A percentile compares a stretch with the other conserved stretches of the same genome.
These are phyloP conservation scores for Spilarctia lutea DNA, from an alignment of 2,888 invertebrate genomes.

Conservation along the genomic window DNA sequence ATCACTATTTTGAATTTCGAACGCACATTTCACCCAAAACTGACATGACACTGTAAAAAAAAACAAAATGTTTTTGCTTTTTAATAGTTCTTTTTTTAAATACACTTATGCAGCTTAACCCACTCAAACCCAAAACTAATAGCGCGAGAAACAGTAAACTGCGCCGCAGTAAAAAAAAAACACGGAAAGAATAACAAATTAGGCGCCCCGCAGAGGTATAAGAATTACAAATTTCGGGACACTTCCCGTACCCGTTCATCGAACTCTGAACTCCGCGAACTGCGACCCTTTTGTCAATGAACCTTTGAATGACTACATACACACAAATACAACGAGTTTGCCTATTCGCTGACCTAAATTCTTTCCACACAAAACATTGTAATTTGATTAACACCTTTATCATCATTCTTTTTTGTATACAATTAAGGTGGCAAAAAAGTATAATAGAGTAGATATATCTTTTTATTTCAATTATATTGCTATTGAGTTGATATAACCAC, in stretches of 20 bases:
- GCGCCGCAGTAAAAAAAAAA: conserved; percentile 14
- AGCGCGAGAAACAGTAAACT: conserved; percentile 5
- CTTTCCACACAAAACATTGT: conserved; percentile 1
- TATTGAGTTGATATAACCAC: too few relatives aligned
- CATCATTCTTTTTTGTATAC: not conserved
- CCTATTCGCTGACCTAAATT: conserved; percentile 4
- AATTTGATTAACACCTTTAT: not conserved
- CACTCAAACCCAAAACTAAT: not conserved
- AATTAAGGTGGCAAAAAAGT: not conserved
- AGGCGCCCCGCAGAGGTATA: conserved; percentile 24
- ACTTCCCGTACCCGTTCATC: conserved; percentile 27
- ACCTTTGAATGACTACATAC: conserved; percentile 20
- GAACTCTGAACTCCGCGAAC: conserved; percentile 42
- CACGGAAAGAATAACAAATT: conserved; percentile 27
- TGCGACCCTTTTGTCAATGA: conserved; percentile 22
- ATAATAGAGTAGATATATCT: not conserved
- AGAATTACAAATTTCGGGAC: conserved; percentile 42
- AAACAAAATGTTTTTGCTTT: too few relatives aligned
- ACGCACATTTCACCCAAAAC: too few relatives aligned
- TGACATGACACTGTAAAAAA: too few relatives aligned
- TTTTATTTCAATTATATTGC: too few relatives aligned
- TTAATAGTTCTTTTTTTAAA: too few relatives aligned
- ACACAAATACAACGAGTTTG: not conserved
- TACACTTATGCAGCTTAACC: not conserved
- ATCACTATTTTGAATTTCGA: too few relatives aligned